These are phyloP conservation scores for Ichneumoninae sp. DNA, from an alignment of 2,888 invertebrate species.

Conservation along the genomic window DNA sequence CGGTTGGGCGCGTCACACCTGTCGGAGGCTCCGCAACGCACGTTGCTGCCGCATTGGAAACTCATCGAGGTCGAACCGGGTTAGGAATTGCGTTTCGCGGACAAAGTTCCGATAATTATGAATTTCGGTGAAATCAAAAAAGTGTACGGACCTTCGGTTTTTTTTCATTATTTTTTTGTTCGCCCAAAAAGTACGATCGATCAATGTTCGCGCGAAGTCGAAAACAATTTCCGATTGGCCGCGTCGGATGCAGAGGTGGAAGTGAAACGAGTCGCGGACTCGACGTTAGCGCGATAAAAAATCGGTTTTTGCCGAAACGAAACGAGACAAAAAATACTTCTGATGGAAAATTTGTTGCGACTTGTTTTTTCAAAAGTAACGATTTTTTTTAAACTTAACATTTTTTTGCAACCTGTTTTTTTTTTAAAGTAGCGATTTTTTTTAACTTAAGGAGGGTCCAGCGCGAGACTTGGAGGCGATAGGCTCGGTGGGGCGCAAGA, in stretches of 20 bases:
- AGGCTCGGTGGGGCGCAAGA: too few species aligned
- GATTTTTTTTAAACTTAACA: too few species aligned
- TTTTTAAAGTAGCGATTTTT: too few species aligned
- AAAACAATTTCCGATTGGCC: neutral
- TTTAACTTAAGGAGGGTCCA: too few species aligned
- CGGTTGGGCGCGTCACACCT: conserved; percentile 28
- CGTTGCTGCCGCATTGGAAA: conserved; percentile 23
- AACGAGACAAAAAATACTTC: neutral
- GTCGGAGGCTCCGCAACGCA: conserved; percentile 7
- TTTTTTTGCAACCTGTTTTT: too few species aligned
- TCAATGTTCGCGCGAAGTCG: neutral
- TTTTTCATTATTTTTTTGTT: neutral
- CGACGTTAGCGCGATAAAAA: neutral
- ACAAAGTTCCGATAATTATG: neutral
- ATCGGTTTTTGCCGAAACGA: neutral
- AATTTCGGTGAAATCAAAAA: conserved; percentile 1
- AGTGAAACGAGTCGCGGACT: neutral
- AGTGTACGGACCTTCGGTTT: neutral
- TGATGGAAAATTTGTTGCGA: neutral
- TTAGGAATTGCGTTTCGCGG: conserved; percentile 16
- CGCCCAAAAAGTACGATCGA: neutral
- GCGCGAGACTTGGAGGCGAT: too few species aligned
- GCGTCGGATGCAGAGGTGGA: neutral
- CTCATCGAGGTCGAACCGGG: conserved; percentile 34
- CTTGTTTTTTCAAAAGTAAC: too few species aligned